Percentiles rank a stretch among this genome's conserved stretches.
Conservation (phyloP, 2,113 vertebrate species). For the Hippocampus guttulatus region DNA sequence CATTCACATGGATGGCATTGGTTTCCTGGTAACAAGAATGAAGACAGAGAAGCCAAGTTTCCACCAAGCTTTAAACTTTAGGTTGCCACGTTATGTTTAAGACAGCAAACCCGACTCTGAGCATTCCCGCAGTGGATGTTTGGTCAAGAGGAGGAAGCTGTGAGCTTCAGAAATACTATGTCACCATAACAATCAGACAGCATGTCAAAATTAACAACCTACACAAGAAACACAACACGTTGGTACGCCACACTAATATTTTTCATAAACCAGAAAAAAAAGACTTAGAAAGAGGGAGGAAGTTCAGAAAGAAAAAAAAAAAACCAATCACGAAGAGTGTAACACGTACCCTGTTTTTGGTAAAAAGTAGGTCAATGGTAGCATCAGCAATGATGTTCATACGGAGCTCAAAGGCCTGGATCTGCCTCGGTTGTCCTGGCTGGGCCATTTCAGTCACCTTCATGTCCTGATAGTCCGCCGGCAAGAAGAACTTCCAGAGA, state of each 20-base stretch:
- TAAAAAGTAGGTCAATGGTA: constrained; percentile 96
- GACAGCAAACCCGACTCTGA: background rate
- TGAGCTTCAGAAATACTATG: background rate
- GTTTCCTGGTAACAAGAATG: constrained; percentile 80
- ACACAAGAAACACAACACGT: background rate
- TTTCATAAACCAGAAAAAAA: background rate
- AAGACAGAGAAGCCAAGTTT: constrained; percentile 16
- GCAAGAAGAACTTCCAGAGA: constrained; percentile 97
- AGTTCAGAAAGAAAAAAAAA: background rate
- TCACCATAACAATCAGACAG: background rate
- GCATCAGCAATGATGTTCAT: constrained; percentile 99
- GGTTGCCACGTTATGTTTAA: background rate
- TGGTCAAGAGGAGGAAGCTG: background rate
- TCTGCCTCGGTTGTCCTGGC: constrained; percentile 87
- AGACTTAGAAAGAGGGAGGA: background rate
- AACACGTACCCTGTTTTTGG: constrained; percentile 90
- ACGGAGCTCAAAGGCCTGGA: constrained; percentile 93
- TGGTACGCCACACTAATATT: background rate
- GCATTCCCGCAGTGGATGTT: background rate
- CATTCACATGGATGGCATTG: constrained; percentile 98
- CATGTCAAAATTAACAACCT: no score
- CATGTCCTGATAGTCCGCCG: constrained; percentile 93
- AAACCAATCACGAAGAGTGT: background rate
- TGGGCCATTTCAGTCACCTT: constrained; percentile 85
- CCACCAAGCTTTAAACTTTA: background rate